phyloP scores from a whole-genome alignment of 92 coral and sea anemone species.

The Porites lobata region DNA sequence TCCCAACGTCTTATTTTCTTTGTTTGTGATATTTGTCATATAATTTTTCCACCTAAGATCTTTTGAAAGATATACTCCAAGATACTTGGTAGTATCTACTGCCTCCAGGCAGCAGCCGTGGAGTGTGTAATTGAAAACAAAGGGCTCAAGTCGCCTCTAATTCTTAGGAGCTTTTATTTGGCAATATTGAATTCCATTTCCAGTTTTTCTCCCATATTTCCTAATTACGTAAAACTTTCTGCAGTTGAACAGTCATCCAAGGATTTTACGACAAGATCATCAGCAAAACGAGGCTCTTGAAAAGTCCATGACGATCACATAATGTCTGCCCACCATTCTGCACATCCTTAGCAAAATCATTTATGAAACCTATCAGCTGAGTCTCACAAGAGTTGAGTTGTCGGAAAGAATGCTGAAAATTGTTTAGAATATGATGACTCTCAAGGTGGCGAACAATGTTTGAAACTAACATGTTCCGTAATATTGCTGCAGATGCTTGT shows the following conservation, averaged over 20 bases:
- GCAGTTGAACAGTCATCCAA: conserved; percentile 38
- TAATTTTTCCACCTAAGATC: conserved; percentile 53
- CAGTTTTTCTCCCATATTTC: conserved; percentile 20
- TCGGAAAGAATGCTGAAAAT: conserved; percentile 20
- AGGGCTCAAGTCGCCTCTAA: background rate
- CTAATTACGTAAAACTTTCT: conserved; percentile 17
- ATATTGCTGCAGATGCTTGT: background rate
- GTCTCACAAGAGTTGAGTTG: conserved; percentile 32
- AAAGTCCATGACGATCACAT: conserved; percentile 43
- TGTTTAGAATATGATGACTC: background rate
- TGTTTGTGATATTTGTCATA: conserved; percentile 21
- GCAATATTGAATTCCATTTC: conserved; percentile 35
- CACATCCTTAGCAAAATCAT: background rate
- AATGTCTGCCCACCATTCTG: conserved; percentile 34
- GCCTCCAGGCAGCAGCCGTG: no score
- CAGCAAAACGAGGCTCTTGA: conserved; percentile 28
- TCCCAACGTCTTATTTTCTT: conserved; percentile 33
- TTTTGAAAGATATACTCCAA: conserved; percentile 40
- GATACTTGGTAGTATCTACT: conserved; percentile 65
- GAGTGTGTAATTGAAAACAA: no score
- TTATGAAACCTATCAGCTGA: conserved; percentile 37
- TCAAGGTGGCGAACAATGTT: no score
- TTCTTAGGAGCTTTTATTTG: conserved; percentile 33
- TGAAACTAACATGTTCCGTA: no score
- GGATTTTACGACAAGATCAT: conserved; percentile 42